Percentiles rank a stretch among this genome's conserved stretches.
phyloP scores from a whole-genome alignment of 2,888 invertebrate species.

The Eupelmus urozonus region DNA sequence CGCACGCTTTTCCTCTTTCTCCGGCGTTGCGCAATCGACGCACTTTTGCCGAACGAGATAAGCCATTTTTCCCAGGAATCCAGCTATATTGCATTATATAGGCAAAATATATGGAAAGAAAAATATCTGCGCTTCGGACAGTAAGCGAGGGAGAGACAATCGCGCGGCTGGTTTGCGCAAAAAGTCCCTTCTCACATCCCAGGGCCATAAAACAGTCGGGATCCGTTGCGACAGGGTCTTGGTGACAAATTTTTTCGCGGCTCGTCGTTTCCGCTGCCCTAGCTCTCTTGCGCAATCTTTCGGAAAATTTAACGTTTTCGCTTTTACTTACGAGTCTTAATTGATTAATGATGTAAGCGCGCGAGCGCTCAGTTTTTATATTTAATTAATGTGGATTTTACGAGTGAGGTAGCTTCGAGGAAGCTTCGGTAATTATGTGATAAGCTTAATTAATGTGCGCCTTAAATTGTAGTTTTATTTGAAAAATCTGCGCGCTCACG shows the following conservation, averaged over 20 bases:
- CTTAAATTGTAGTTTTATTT: no score
- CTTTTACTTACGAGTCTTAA: not conserved
- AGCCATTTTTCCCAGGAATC: not conserved
- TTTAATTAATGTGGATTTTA: not conserved
- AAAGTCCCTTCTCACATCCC: slow-evolving; percentile 23
- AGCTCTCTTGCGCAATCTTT: not conserved
- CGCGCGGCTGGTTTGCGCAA: slow-evolving; percentile 21
- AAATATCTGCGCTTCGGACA: not conserved
- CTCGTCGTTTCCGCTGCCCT: not conserved
- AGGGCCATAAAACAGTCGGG: not conserved
- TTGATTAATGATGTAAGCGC: not conserved
- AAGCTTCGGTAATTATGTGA: not conserved
- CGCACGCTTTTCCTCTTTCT: no score
- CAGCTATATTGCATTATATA: not conserved
- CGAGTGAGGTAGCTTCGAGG: no score
- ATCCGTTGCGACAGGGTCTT: not conserved
- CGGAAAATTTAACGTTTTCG: not conserved
- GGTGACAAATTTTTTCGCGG: slow-evolving; percentile 37
- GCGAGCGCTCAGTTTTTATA: not conserved
- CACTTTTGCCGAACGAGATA: no score
- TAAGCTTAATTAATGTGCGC: not conserved
- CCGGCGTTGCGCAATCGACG: no score
- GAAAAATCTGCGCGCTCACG: no score
- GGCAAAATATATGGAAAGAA: not conserved
- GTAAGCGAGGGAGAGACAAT: slow-evolving; percentile 11